phyloP scores from a whole-genome alignment of 2,113 vertebrate species.

The Excalfactoria chinensis region DNA sequence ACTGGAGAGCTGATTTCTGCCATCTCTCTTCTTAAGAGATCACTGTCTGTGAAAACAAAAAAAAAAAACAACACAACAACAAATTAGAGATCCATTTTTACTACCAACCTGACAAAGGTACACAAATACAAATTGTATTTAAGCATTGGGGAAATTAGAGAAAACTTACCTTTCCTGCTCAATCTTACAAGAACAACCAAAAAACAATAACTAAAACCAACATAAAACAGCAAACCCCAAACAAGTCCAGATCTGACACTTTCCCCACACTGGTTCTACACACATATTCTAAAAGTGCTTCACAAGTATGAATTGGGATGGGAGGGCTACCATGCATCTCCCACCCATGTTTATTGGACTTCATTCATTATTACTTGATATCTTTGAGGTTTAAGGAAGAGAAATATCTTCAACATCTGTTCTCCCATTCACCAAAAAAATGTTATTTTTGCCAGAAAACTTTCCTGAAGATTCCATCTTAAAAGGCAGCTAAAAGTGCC shows the following conservation, averaged over 20 bases:
- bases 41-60: constrained; percentile 41
- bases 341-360: not conserved
- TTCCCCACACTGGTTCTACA: constrained; percentile 1
- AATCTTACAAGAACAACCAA: not conserved
- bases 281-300: not conserved
- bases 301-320: not conserved
- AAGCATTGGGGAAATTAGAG: not conserved
- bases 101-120: not conserved
- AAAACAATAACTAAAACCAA: too few relatives aligned
- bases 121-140: not conserved
- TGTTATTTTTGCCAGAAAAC: not conserved
- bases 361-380: not conserved
- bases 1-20: constrained; percentile 79
- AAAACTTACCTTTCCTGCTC: not conserved
- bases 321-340: not conserved
- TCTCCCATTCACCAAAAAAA: not conserved
- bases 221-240: too few relatives aligned
- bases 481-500: not conserved
- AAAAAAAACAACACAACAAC: not conserved
- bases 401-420: not conserved
- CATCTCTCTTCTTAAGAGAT: constrained; percentile 69
- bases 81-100: constrained; percentile 5
- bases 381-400: not conserved
- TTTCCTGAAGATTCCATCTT: not conserved
- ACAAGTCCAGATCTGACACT: constrained; percentile 7